phyloP scores from a whole-genome alignment of 2,888 invertebrate species.

The Ypsolopha scabrella region DNA sequence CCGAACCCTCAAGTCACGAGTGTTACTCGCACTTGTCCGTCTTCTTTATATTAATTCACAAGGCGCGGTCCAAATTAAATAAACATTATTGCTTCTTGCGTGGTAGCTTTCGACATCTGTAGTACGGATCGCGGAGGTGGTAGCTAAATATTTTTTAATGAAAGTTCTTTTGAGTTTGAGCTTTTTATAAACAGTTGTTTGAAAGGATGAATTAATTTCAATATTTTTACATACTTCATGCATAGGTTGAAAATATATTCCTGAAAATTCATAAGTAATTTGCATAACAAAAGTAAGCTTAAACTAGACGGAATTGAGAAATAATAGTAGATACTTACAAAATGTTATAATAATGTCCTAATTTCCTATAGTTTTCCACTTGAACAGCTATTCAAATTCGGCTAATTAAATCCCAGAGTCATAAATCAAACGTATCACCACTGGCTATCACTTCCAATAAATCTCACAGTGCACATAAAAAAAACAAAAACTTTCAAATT shows the following conservation, averaged over 20 bases:
- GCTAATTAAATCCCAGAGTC: background rate
- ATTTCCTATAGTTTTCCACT: background rate
- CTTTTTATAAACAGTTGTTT: too few relatives aligned
- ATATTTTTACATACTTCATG: too few relatives aligned
- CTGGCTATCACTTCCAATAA: background rate
- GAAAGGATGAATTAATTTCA: too few relatives aligned
- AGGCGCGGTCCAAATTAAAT: slow-evolving; percentile 7
- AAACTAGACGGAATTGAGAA: background rate
- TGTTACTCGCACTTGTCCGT: too few relatives aligned
- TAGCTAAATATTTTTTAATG: too few relatives aligned
- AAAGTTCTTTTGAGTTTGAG: too few relatives aligned
- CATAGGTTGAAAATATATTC: too few relatives aligned
- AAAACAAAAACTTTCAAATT: background rate
- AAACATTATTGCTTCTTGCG: slow-evolving; percentile 9
- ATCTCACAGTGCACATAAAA: background rate
- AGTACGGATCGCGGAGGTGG: too few relatives aligned
- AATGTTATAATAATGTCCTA: background rate
- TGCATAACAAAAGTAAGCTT: too few relatives aligned
- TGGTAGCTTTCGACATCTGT: background rate
- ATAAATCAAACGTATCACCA: background rate
- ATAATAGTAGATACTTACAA: background rate
- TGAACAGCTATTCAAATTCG: background rate
- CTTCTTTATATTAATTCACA: slow-evolving; percentile 12
- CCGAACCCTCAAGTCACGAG: too few relatives aligned
- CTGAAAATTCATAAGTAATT: too few relatives aligned